Evolutionary conservation across 2,113 vertebrate genomes (phyloP).

Genomic region (Odobenus rosmarus): DNA sequence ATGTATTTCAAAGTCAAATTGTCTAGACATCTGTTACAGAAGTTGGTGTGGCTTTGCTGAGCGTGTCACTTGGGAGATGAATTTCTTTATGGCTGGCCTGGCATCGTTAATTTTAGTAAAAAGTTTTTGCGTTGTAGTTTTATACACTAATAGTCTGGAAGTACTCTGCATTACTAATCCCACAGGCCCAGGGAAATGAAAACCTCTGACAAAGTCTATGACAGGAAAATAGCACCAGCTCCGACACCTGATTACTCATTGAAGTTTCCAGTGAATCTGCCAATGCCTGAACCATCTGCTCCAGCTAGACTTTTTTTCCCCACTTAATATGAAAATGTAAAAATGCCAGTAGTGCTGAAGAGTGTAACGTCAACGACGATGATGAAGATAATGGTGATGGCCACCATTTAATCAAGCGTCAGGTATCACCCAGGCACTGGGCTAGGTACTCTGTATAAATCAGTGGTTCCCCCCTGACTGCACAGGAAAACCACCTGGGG

Average conservation of each 20-base stretch:
- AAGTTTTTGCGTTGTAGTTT: conserved; percentile 47
- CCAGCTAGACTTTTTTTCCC: not conserved
- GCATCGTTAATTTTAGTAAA: conserved; percentile 73
- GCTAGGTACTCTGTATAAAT: not conserved
- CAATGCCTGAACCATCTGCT: conserved; percentile 55
- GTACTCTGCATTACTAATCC: conserved; percentile 62
- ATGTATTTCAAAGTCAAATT: conserved; percentile 69
- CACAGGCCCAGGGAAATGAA: conserved; percentile 12
- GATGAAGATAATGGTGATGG: not conserved
- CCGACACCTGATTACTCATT: conserved; percentile 35
- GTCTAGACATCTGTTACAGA: conserved; percentile 53
- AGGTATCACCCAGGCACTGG: not conserved
- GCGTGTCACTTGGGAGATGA: conserved; percentile 54
- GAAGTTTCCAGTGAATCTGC: conserved; percentile 51
- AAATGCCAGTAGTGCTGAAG: not conserved
- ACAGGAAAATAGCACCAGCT: conserved; percentile 46
- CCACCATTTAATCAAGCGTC: not conserved
- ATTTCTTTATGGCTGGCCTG: conserved; percentile 54
- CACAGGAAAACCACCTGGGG: not conserved
- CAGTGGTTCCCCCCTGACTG: not conserved
- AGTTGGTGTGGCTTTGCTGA: conserved; percentile 21
- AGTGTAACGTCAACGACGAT: not conserved
- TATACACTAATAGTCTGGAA: conserved; percentile 65
- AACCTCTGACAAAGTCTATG: conserved; percentile 28
- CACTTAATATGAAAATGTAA: not conserved